These are phyloP conservation scores for Pilophorus perplexus DNA, from an alignment of 2,888 invertebrate species.

Conservation along the genomic window DNA sequence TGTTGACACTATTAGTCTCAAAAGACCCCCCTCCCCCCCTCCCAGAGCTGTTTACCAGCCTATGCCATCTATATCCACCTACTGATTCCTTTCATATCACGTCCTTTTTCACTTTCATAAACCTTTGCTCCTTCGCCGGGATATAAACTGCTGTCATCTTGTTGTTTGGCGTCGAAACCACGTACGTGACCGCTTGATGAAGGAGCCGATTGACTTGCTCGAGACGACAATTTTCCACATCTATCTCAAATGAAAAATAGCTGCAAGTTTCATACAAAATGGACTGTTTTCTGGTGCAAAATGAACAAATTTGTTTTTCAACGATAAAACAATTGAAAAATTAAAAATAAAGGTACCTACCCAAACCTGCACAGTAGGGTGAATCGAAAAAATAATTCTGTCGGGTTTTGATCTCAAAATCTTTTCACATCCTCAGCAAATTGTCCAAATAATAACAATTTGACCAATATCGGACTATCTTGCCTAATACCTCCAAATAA, in stretches of 20 bases:
- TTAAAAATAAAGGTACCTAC: too few relatives aligned
- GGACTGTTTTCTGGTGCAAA: not conserved
- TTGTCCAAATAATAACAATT: too few relatives aligned
- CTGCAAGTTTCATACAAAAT: too few relatives aligned
- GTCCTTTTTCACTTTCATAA: constrained; percentile 35
- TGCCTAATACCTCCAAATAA: too few relatives aligned
- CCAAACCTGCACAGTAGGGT: too few relatives aligned
- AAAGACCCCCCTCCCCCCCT: constrained; percentile 4
- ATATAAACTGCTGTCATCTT: constrained; percentile 31
- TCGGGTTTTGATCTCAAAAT: too few relatives aligned
- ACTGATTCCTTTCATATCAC: constrained; percentile 30
- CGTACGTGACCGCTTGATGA: constrained; percentile 1
- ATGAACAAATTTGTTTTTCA: not conserved
- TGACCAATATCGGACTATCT: too few relatives aligned
- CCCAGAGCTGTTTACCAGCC: not conserved
- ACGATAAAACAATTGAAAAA: not conserved
- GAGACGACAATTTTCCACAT: too few relatives aligned
- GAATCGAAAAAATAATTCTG: too few relatives aligned
- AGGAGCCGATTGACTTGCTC: too few relatives aligned
- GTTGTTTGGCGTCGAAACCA: constrained; percentile 20
- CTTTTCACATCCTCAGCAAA: too few relatives aligned
- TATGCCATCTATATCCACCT: not conserved
- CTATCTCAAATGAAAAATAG: too few relatives aligned
- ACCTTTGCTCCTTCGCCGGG: constrained; percentile 16
- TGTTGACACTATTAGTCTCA: constrained; percentile 33